Base-by-base conservation (phyloP, 2,888 invertebrate species). In the Pollenia amentaria region DNA sequence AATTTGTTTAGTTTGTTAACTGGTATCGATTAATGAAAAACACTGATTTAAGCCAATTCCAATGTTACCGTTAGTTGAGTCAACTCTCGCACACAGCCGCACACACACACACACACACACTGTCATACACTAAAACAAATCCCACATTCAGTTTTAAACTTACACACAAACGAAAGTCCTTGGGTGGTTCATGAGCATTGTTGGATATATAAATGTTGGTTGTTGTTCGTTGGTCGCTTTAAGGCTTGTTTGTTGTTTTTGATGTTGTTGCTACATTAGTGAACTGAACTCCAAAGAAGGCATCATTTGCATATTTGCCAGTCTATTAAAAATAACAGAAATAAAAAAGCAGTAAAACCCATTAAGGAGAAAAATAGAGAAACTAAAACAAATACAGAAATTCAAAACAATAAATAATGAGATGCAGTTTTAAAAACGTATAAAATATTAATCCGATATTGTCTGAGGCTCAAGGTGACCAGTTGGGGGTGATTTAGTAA, bases 221-320 rank as follows among this genome's bases (percentile, higher is more conserved):
- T 18, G 18, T 69, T 48, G 55, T 75, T 44, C 10, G 55, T 46
- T 55, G 14, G 48, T 72, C 9, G 77, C 72, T 75, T 60, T 2
- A 81, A 81, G 81, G 73, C 57, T n/a, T 81, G 14, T 48, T 57
- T 55, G 16, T 55, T 8, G n/a, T 9, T 62, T 42, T 38, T 65
- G 2, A 44, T 44, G 40, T 2, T 40, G 1, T 8, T 42, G 65
- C 16, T 40, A 42, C 12, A 44, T 64, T 70, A 62, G 69, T 29
- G 42, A 69, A 81, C 55, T 53, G 29, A 69, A 81, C 55, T 64
- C 72, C 55, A 60, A 60, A 75, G 79, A 82, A 62, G 64, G 69
- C 40, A 64, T 70, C 40, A 83, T 86, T 86, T 86, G 83, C 83
- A 86, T 86, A 76, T 83, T 86, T 86, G 76, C 70, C 78, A 83